These are phyloP conservation scores for Mesorhabditis belari DNA, from an alignment of 2,888 invertebrate genomes.

Conservation along the genomic window DNA sequence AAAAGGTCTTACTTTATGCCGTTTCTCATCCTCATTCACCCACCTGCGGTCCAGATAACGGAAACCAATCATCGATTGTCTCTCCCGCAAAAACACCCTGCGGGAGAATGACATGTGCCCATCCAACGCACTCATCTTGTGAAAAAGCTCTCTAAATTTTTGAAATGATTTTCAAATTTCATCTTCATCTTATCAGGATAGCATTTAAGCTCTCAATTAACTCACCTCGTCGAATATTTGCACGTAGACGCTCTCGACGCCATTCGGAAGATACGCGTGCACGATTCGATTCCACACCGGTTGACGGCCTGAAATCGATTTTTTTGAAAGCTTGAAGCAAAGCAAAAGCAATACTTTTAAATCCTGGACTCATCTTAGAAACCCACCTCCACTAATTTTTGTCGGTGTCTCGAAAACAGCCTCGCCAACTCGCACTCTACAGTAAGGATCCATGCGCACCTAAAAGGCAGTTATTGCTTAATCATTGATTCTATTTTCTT, in stretches of 20 bases:
- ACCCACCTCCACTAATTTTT: conserved; percentile 76
- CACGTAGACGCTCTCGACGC: conserved; percentile 78
- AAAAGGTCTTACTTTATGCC: background rate
- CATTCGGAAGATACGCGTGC: conserved; percentile 80
- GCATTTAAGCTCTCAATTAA: too few species aligned
- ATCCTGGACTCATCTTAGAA: too few species aligned
- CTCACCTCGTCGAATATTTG: conserved; percentile 84
- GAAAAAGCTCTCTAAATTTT: conserved; percentile 76
- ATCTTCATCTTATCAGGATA: too few species aligned
- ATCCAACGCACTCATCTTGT: conserved; percentile 88
- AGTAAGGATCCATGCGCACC: conserved; percentile 86
- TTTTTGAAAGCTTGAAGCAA: too few species aligned
- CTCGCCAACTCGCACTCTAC: conserved; percentile 82
- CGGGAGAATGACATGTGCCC: conserved; percentile 83
- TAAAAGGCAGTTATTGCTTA: conserved; percentile 63
- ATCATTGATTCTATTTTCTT: background rate
- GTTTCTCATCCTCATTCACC: background rate
- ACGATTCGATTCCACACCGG: conserved; percentile 93
- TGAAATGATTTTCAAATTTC: too few species aligned
- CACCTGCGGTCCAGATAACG: conserved; percentile 77
- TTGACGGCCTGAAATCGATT: conserved; percentile 15
- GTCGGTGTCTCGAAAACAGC: conserved; percentile 91
- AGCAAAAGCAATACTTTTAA: too few species aligned
- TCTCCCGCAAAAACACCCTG: conserved; percentile 73
- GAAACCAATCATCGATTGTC: conserved; percentile 90